Evolutionary conservation across 1,140 invertebrate genomes (phyloP), one percentile per base, ranked within the genome.

Genomic region (Aphelinus atriplicis): DNA sequence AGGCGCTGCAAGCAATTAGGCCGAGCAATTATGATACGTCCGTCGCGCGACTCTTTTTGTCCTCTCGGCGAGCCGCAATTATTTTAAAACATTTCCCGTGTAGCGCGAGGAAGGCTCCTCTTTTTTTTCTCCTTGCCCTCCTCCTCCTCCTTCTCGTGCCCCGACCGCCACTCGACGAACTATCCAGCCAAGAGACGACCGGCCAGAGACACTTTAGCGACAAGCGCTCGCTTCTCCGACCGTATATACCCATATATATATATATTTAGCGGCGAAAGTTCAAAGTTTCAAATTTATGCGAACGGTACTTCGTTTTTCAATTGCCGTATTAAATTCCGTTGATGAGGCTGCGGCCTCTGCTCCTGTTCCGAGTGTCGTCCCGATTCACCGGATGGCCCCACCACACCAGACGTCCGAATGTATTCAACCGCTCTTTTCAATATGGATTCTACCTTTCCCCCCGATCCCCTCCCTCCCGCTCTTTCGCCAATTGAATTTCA

Each of bases 41-140:
- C 3, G n/a, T 47, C 5, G 48, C n/a, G 1, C 47, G 50, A 7
- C 10, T 61, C 9, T 55, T 64, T 50, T 57, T 73, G 42, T 10
- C 9, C 10, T 7, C n/a, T 3, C 26, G 47, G 6, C 63, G 7
- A 46, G 42, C 56, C 45, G 55, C 64, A 73, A 67, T 73, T 73
- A 73, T 73, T 67, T 73, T 73, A 73, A 73, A 73, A 61, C 57
- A 68, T 67, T 73, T 73, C 43, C 42, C 72, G 48, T 73, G 72
- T 67, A 67, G 42, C 4, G 51, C 51, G 4, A 53, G 51, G 43
- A 63, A 48, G 51, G 50, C 63, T 50, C n/a, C 50, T 51, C 48
- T 73, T 57, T 70, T 46, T 61, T 45, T 9, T 42, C 3, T 43
- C 42, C 46, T 26, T 6, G 26, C 9, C 58, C 63, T 4, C n/a